A percentile compares a stretch with the other conserved stretches of the same genome.
Evolutionary conservation across 2,888 invertebrate genomes (phyloP).

Genomic region (Drosophila koepferae): DNA sequence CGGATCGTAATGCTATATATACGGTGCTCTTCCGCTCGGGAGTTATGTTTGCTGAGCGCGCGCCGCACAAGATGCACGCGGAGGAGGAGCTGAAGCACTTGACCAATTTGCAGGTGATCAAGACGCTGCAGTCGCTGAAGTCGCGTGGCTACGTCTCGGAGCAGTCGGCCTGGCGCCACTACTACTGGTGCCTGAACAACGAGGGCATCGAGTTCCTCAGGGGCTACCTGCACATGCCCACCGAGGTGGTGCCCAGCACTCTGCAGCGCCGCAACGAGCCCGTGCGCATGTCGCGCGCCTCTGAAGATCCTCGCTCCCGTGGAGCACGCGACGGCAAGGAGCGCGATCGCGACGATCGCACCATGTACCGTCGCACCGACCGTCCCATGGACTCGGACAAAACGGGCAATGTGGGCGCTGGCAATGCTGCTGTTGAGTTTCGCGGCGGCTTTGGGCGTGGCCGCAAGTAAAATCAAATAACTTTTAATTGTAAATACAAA

Average conservation of each 20-base stretch:
- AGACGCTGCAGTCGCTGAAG: conserved; percentile 43
- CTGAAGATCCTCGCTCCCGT: conserved; percentile 21
- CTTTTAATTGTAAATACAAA: not conserved
- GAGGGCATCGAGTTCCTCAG: conserved; percentile 46
- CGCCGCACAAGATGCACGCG: conserved; percentile 30
- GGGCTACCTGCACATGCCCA: conserved; percentile 30
- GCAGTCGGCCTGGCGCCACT: conserved; percentile 45
- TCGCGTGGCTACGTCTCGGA: conserved; percentile 48
- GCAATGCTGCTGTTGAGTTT: conserved; percentile 31
- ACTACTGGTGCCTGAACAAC: conserved; percentile 48
- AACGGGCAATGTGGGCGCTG: conserved; percentile 33
- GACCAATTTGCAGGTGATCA: conserved; percentile 45
- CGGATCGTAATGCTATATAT: conserved; percentile 36
- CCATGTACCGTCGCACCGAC: conserved; percentile 37
- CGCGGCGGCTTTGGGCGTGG: conserved; percentile 35
- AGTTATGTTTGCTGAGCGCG: conserved; percentile 36
- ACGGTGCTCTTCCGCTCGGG: conserved; percentile 40
- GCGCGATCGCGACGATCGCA: conserved; percentile 35
- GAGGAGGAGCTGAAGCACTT: conserved; percentile 35
- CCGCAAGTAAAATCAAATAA: conserved; percentile 1
- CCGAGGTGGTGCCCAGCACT: conserved; percentile 25
- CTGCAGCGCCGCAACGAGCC: conserved; percentile 44
- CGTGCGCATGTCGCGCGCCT: conserved; percentile 36
- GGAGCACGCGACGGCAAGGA: conserved; percentile 38
- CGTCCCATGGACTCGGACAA: conserved; percentile 25